A percentile compares a stretch with the other conserved stretches of the same genome.
Evolutionary conservation across 2,113 vertebrate genomes (phyloP).

Genomic region (Ictalurus furcatus): DNA sequence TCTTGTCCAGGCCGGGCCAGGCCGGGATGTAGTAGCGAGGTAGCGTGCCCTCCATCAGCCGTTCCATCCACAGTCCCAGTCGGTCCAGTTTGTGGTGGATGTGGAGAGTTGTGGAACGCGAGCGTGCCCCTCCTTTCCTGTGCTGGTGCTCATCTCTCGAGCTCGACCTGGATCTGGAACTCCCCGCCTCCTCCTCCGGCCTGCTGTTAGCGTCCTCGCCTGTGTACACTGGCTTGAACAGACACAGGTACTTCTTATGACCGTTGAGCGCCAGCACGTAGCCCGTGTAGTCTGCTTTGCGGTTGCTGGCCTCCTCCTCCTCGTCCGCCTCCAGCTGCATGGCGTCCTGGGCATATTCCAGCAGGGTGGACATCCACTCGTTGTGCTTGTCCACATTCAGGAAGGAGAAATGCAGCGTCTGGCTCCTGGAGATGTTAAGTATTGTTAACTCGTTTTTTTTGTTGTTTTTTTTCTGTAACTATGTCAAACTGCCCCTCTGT

Average conservation of each 20-base stretch:
- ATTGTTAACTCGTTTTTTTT: neutral
- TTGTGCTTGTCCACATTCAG: conserved; percentile 93
- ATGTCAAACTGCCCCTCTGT: neutral
- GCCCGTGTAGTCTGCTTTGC: conserved; percentile 87
- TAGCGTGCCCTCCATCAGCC: conserved; percentile 90
- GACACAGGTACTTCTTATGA: conserved; percentile 96
- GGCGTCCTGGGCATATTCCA: conserved; percentile 86
- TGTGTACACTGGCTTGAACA: conserved; percentile 89
- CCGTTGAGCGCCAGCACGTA: conserved; percentile 94
- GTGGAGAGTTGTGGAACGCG: conserved; percentile 76
- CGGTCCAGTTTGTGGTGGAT: conserved; percentile 90
- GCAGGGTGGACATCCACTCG: conserved; percentile 86
- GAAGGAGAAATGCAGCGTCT: conserved; percentile 95
- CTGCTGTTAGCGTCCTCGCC: conserved; percentile 77
- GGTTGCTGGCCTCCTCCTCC: conserved; percentile 77
- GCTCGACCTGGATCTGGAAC: conserved; percentile 57
- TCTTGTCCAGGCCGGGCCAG: conserved; percentile 88
- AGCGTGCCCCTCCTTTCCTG: conserved; percentile 65
- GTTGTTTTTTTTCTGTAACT: neutral
- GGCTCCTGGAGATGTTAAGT: conserved; percentile 75
- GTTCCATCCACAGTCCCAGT: conserved; percentile 94
- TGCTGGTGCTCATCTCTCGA: conserved; percentile 64
- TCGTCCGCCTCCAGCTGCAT: conserved; percentile 81
- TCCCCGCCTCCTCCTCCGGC: conserved; percentile 66
- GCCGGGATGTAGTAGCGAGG: conserved; percentile 91